Evolutionary conservation across 2,797 vertebrate species (phyloP).

Genomic region (Parambassis ranga): DNA sequence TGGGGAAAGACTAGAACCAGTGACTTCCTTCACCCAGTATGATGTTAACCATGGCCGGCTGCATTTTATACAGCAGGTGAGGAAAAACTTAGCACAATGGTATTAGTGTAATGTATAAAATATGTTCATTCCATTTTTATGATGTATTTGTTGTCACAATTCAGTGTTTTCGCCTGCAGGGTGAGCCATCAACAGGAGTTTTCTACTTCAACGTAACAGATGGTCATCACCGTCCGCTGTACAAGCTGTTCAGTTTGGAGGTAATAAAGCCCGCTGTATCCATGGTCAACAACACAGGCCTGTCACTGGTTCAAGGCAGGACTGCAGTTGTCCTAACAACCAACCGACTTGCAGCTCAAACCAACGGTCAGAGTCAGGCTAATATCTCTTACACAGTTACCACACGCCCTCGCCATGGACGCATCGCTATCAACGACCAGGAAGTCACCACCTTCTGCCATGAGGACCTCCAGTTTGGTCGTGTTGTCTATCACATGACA

Average conservation of each 20-base stretch:
- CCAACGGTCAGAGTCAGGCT: constrained; percentile 81
- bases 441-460: constrained; percentile 83
- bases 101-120: too few species aligned
- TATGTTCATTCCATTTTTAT: neutral
- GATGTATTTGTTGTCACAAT: neutral
- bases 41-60: constrained; percentile 83
- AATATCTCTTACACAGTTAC: constrained; percentile 85
- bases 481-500: constrained; percentile 85
- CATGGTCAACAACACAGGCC: constrained; percentile 85
- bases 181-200: constrained; percentile 83
- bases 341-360: constrained; percentile 83
- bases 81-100: too few species aligned
- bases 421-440: constrained; percentile 80
- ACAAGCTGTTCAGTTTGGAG: constrained; percentile 88
- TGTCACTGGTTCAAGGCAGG: constrained; percentile 85
- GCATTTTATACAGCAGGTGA: constrained; percentile 86
- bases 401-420: constrained; percentile 80
- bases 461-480: constrained; percentile 79
- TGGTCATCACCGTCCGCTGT: constrained; percentile 87
- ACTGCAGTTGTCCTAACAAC: constrained; percentile 79
- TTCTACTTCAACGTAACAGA: constrained; percentile 93
- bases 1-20: constrained; percentile 75
- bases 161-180: constrained; percentile 53
- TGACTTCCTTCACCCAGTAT: constrained; percentile 88
- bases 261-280: constrained; percentile 81